Evolutionary conservation across 2,797 vertebrate genomes (phyloP).

Genomic region (Xiphophorus birchmanni): DNA sequence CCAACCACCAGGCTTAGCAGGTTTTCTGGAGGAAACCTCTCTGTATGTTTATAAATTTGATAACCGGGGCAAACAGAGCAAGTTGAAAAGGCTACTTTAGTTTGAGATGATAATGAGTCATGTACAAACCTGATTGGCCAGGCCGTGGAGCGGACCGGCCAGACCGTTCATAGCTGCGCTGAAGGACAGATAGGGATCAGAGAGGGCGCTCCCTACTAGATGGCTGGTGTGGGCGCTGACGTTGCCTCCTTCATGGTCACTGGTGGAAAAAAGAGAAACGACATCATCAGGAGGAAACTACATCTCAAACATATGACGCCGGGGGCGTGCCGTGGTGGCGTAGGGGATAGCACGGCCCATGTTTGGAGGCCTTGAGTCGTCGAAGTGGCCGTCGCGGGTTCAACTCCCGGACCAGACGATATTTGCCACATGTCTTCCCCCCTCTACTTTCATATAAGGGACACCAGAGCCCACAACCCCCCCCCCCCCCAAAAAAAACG

Average conservation of each 20-base stretch:
- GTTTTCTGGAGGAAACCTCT: too few species aligned
- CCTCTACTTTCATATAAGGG: too few species aligned
- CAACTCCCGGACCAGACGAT: too few species aligned
- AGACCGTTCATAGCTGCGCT: constrained; percentile 96
- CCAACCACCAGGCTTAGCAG: too few species aligned
- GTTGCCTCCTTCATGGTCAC: constrained; percentile 96
- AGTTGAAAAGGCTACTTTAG: neutral
- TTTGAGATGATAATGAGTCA: neutral
- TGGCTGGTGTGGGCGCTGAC: constrained; percentile 97
- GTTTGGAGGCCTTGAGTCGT: too few species aligned
- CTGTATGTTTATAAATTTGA: neutral
- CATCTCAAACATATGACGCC: neutral
- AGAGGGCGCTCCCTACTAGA: constrained; percentile 93
- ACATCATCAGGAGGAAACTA: neutral
- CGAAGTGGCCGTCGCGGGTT: too few species aligned
- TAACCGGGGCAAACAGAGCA: neutral
- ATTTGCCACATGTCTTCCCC: too few species aligned
- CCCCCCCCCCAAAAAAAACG: too few species aligned
- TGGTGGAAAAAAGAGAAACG: constrained; percentile 45
- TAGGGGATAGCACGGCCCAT: too few species aligned
- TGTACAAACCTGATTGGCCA: constrained; percentile 92
- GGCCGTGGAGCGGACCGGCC: constrained; percentile 93
- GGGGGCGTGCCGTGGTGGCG: too few species aligned
- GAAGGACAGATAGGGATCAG: constrained; percentile 96
- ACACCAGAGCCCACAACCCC: too few species aligned